A percentile compares a stretch with the other conserved stretches of the same genome.
phyloP scores from a whole-genome alignment of 1,140 invertebrate genomes.

The Neodiprion lecontei region DNA sequence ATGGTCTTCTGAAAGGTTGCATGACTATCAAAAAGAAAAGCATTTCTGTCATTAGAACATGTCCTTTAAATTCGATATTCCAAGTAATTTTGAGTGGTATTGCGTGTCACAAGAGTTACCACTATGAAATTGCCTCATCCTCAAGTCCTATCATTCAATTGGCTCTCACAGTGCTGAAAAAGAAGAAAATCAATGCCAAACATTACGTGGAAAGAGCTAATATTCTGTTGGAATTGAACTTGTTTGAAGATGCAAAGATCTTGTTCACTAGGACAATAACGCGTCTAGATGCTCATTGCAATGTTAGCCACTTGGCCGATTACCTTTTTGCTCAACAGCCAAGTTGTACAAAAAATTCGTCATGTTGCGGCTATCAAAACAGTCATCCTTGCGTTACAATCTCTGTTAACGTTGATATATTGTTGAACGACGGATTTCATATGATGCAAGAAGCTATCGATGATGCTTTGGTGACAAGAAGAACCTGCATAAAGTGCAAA shows the following conservation, averaged over 20 bases:
- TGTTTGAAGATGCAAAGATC: background rate
- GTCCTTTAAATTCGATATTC: slow-evolving; percentile 22
- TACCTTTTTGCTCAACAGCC: slow-evolving; percentile 13
- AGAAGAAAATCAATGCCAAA: background rate
- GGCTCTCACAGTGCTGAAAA: background rate
- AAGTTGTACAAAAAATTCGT: slow-evolving; percentile 4
- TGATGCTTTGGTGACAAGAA: background rate
- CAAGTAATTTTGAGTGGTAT: slow-evolving; percentile 21
- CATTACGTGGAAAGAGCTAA: slow-evolving; percentile 3
- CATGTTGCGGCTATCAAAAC: slow-evolving; percentile 17
- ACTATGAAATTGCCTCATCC: background rate
- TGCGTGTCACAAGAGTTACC: background rate
- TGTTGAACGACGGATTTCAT: slow-evolving; percentile 19
- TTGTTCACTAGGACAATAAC: slow-evolving; percentile 15
- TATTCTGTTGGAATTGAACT: background rate
- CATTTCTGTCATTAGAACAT: slow-evolving; percentile 15
- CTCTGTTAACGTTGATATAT: slow-evolving; percentile 14
- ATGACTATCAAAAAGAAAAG: background rate
- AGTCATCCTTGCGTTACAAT: background rate
- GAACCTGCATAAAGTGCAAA: slow-evolving; percentile 18
- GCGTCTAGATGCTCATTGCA: slow-evolving; percentile 18
- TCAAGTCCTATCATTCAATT: background rate
- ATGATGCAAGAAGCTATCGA: slow-evolving; percentile 25
- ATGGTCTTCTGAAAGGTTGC: background rate
- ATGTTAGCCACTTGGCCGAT: slow-evolving; percentile 14